phyloP scores from a whole-genome alignment of 1,140 invertebrate genomes.

The Saxidomus purpurata region DNA sequence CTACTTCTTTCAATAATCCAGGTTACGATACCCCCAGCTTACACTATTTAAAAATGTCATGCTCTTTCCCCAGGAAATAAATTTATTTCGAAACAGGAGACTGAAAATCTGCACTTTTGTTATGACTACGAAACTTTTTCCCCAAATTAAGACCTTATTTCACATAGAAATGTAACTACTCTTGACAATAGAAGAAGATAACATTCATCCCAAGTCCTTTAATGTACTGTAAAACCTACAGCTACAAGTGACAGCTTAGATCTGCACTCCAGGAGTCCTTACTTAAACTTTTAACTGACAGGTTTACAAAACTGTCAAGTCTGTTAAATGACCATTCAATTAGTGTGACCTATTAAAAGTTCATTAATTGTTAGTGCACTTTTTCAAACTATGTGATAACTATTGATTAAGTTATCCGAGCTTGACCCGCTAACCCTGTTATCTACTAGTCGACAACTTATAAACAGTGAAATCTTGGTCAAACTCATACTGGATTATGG shows the following conservation, averaged over 20 bases:
- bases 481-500: background rate
- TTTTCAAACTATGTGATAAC: constrained; percentile 17
- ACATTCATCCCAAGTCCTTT: background rate
- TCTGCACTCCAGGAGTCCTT: constrained; percentile 3
- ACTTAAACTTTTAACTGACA: constrained; percentile 28
- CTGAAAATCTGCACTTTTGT: too few species aligned
- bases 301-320: constrained; percentile 22
- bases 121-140: too few species aligned
- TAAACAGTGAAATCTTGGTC: constrained; percentile 35
- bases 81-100: too few species aligned
- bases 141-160: background rate
- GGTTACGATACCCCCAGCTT: too few species aligned
- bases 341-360: constrained; percentile 44
- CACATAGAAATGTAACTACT: background rate
- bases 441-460: background rate
- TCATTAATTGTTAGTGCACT: constrained; percentile 47
- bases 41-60: too few species aligned
- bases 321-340: constrained; percentile 59
- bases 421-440: constrained; percentile 12
- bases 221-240: background rate
- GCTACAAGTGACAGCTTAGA: background rate
- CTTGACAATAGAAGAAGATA: background rate
- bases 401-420: constrained; percentile 47
- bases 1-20: too few species aligned
- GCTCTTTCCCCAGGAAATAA: too few species aligned